Percentiles rank a stretch among this genome's conserved stretches.
Evolutionary conservation across 2,888 invertebrate genomes (phyloP).

Genomic region (Eustalomyia histrio): DNA sequence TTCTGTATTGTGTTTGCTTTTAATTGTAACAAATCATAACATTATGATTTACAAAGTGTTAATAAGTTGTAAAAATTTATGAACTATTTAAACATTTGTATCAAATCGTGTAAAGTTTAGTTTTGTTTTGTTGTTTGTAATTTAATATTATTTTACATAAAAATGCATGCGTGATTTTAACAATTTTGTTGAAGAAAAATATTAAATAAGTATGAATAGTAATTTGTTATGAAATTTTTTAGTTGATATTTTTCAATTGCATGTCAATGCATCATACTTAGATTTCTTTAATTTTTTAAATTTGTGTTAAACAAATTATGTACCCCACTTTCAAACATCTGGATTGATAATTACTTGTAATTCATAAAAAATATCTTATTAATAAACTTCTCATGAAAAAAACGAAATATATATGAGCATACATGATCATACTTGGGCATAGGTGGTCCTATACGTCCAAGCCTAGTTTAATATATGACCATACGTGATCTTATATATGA

Average conservation of each 20-base stretch:
- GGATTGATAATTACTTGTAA: too few relatives aligned
- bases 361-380: too few relatives aligned
- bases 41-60: constrained; percentile 50
- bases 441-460: too few relatives aligned
- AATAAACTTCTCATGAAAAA: too few relatives aligned
- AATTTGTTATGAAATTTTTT: constrained; percentile 28
- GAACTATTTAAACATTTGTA: constrained; percentile 38
- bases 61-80: constrained; percentile 37
- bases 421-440: too few relatives aligned
- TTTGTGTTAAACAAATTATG: background rate
- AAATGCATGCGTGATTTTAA: constrained; percentile 53
- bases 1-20: constrained; percentile 8
- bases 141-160: constrained; percentile 11
- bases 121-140: constrained; percentile 37
- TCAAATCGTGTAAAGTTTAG: constrained; percentile 6
- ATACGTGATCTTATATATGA: too few relatives aligned
- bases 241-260: constrained; percentile 48
- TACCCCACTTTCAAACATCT: background rate
- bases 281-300: background rate
- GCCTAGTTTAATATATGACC: too few relatives aligned
- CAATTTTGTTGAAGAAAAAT: constrained; percentile 13
- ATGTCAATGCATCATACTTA: constrained; percentile 49
- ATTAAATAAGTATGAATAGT: constrained; percentile 17
- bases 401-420: too few relatives aligned
- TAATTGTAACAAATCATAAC: constrained; percentile 57